These are phyloP conservation scores for Planococcus citri DNA, from an alignment of 1,140 invertebrate genomes.

Conservation along the genomic window DNA sequence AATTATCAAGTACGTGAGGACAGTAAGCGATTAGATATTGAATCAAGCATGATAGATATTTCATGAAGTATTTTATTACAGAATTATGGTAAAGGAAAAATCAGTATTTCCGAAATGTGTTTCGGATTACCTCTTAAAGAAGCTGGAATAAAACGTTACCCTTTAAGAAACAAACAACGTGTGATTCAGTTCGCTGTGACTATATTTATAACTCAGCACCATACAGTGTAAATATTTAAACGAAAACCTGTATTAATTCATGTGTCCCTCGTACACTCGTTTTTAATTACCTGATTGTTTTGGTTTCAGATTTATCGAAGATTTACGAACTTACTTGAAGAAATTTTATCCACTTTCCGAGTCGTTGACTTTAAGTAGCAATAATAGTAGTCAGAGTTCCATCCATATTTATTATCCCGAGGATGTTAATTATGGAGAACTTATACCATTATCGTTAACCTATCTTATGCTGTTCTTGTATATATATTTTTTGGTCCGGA, in stretches of 20 bases:
- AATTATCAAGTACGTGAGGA: slow-evolving; percentile 55
- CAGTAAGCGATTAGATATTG: not conserved
- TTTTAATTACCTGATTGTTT: slow-evolving; percentile 13
- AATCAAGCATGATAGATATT: not conserved
- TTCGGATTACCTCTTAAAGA: slow-evolving; percentile 84
- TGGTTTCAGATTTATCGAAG: slow-evolving; percentile 57
- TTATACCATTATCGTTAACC: slow-evolving; percentile 68
- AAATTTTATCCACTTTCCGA: slow-evolving; percentile 58
- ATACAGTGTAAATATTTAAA: slow-evolving; percentile 50
- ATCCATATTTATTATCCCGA: slow-evolving; percentile 74
- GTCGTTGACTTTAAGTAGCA: not conserved
- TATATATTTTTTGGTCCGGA: slow-evolving; percentile 87
- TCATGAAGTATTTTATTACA: slow-evolving; percentile 34
- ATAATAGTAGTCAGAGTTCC: slow-evolving; percentile 25
- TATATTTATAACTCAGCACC: slow-evolving; percentile 66
- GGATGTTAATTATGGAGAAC: slow-evolving; percentile 73
- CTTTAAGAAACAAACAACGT: slow-evolving; percentile 62
- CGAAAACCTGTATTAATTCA: too few relatives aligned
- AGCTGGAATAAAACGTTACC: slow-evolving; percentile 77
- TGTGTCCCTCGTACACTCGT: not conserved
- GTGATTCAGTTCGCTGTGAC: slow-evolving; percentile 84
- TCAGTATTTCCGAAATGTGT: slow-evolving; percentile 73
- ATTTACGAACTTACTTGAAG: slow-evolving; percentile 54
- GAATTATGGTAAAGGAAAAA: slow-evolving; percentile 63
- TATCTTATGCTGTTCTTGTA: slow-evolving; percentile 80